Base-by-base conservation (phyloP, 2,888 invertebrate genomes). In the Leptinotarsa juncta region DNA sequence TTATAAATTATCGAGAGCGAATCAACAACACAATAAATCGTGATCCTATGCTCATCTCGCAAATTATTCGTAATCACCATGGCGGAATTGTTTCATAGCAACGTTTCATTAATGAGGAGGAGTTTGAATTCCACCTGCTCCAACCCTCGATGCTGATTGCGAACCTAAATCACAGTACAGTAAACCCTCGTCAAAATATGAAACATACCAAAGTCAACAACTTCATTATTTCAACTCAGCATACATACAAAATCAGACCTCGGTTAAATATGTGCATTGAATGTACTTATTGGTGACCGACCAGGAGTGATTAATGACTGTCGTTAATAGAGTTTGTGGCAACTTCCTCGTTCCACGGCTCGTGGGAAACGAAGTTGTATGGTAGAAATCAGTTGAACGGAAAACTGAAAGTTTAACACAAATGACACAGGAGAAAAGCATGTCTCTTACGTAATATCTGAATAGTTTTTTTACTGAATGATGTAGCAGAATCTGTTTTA, bases 131-230 rank as follows among this genome's bases (percentile, higher is more conserved):
- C 62, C 62, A 42, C 62, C 26, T 62, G 26, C 62, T 62, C n/a
- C 62, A 15, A 32, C 42, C 62, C 62, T 62, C 18, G 42, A 62
- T 62, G 20, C 32, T 62, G 62, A 62, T 62, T 62, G 62, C 62
- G 20, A 42, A n/a, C 62, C 62, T 62, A n/a, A 62, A 62, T 62
- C 62, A 62, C 62, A 4, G 55, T 20, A 23, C 32, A 42, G 12
- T n/a, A 32, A 10, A 62, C 62, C 62, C 62, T 62, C 62, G 32
- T 62, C 62, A 62, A 62, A 62, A 62, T 62, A 32, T 62, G 62
- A 62, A 42, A 57, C 57, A 62, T 16, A 32, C 32, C 32, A 62
- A 62, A 62, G 62, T 62, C 62, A 42, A 42, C 62, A 26, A 42
- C 62, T 62, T 62, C 42, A 62, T 62, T 62, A 62, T 62, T 62